Evolutionary conservation across 23 tunicate species (phyloP).

Genomic region (Oikopleura dioica): DNA sequence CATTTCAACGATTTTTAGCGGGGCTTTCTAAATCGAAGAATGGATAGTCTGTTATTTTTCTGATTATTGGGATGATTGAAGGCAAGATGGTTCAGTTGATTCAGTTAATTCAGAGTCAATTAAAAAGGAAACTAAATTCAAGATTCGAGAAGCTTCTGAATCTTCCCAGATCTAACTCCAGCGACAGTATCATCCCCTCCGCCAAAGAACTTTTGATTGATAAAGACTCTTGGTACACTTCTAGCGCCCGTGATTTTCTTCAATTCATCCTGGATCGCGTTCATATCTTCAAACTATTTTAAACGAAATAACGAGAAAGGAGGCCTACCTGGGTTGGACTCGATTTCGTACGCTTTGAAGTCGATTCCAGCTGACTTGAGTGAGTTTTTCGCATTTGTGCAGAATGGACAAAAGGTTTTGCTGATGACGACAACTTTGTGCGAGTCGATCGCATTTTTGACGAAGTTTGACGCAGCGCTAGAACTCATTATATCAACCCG

Average conservation of each 20-base stretch:
- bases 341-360: background rate
- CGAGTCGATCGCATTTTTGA: background rate
- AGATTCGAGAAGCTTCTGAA: too few species aligned
- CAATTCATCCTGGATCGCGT: conserved; percentile 5
- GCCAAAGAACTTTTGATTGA: background rate
- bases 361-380: background rate
- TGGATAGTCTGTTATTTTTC: too few species aligned
- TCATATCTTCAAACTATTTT: background rate
- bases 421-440: background rate
- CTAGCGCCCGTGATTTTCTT: background rate
- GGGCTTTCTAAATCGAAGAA: too few species aligned
- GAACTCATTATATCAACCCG: too few species aligned
- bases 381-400: conserved; percentile 2
- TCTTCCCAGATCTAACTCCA: background rate
- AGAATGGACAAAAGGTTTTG: conserved; percentile 5
- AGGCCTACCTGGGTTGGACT: background rate
- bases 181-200: conserved; percentile 1
- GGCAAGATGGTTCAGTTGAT: too few species aligned
- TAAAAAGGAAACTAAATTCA: too few species aligned
- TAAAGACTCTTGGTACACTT: conserved; percentile 6
- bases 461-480: too few species aligned
- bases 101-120: too few species aligned
- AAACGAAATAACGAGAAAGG: too few species aligned
- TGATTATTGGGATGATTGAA: too few species aligned
- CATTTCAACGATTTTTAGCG: too few species aligned